Base-by-base conservation (phyloP, 1,140 invertebrate species). In the Lepidurus arcticus region DNA sequence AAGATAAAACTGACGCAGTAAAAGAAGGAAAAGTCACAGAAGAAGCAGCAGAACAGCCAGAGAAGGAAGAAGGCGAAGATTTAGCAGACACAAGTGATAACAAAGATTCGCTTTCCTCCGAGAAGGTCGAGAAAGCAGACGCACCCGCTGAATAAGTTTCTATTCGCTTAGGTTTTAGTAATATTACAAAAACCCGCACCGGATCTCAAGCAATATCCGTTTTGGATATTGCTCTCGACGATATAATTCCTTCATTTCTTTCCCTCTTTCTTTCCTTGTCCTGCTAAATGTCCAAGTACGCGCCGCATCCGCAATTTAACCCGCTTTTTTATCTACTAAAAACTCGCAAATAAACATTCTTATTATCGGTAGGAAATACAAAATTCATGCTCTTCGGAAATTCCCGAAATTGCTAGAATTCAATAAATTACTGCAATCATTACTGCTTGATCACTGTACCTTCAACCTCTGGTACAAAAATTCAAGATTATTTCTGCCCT, bases 21-120 rank as follows among this genome's bases (percentile, higher is more conserved):
- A 45, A 9, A 75, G 9, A 42, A n/a, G 74, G 8, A 26, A 0
- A 21, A n/a, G 42, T 44, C 26, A 11, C 42, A 26, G 76, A 77
- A 21, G 76, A 77, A 45, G 45, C 21, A 21, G 44, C 42, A 21
- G 24, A 21, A 7, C 13, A 21, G 4, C 44, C n/a, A 11, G 77
- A 73, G 73, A 74, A 42, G n/a, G 11, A 42, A 74, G 24, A 47
- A 73, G 34, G 42, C 3, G 53, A n/a, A 3, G 26, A 42, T 73
- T 44, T 42, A 21, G 53, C 7, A 44, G 11, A 34, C 34, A 44
- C 45, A 44, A 73, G 8, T 65, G 34, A 77, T 73, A 43, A 78
- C n/a, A 73, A 78, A 78, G 77, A 74, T 34, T 16, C 77, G 7
- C 10, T 42, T 43, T 47, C 21, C 1, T 16, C 42, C 53, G 43